These are phyloP conservation scores for Trissolcus brochymenae DNA, from an alignment of 2,888 invertebrate species.

Conservation along the genomic window DNA sequence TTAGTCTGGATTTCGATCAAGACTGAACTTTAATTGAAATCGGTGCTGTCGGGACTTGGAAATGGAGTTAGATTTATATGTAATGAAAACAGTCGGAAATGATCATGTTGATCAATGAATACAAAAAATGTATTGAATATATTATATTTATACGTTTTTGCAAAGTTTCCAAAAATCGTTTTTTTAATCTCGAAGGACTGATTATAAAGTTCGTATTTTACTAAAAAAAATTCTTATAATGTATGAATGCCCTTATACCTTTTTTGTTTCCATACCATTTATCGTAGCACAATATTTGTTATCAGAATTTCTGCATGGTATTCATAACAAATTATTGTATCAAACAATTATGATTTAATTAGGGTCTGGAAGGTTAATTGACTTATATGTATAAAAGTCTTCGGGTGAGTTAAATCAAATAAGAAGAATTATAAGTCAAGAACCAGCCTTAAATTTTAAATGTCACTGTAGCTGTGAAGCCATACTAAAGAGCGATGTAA, in stretches of 20 bases:
- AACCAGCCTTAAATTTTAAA: conserved; percentile 47
- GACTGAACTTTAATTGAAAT: conserved; percentile 44
- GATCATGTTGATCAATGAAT: neutral
- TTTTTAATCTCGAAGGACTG: too few relatives aligned
- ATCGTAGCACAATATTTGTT: neutral
- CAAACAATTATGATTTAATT: conserved; percentile 51
- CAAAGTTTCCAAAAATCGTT: too few relatives aligned
- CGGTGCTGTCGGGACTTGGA: conserved; percentile 4
- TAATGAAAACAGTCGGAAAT: neutral
- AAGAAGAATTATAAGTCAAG: conserved; percentile 48
- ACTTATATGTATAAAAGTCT: conserved; percentile 48
- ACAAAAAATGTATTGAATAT: neutral
- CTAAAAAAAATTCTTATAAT: too few relatives aligned
- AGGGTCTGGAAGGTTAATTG: conserved; percentile 43
- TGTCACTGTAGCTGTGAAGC: conserved; percentile 47
- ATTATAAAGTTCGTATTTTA: too few relatives aligned
- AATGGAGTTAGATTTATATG: conserved; percentile 22
- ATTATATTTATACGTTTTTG: too few relatives aligned
- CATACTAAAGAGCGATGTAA: conserved; percentile 42
- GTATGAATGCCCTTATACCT: too few relatives aligned
- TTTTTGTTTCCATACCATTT: too few relatives aligned
- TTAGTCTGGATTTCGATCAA: conserved; percentile 23
- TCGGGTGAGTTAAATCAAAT: conserved; percentile 47
- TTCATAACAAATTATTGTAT: conserved; percentile 18
- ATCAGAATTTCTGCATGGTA: neutral